Evolutionary conservation across 2,113 vertebrate species (phyloP).

Genomic region (Pelodiscus sinensis): DNA sequence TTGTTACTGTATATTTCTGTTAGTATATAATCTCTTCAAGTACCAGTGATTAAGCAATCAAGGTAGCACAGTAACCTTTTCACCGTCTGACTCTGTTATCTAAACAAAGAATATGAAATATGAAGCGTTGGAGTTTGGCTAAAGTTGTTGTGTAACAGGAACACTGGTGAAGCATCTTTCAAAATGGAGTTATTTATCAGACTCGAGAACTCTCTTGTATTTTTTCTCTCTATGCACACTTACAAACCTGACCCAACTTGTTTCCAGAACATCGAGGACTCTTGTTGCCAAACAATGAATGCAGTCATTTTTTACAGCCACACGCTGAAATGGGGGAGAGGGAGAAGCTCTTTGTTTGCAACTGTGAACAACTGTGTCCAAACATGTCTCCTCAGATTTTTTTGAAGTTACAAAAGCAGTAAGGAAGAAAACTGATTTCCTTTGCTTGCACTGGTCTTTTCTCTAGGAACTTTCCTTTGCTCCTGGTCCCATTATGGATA

Average conservation of each 20-base stretch:
- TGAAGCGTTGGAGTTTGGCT: constrained; percentile 65
- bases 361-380: constrained; percentile 70
- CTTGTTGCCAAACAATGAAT: constrained; percentile 73
- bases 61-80: constrained; percentile 30
- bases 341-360: constrained; percentile 68
- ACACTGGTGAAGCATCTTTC: constrained; percentile 67
- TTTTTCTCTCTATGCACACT: neutral
- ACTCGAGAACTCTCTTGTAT: constrained; percentile 23
- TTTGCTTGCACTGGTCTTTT: constrained; percentile 40
- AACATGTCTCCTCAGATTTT: constrained; percentile 61
- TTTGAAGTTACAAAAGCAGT: constrained; percentile 65
- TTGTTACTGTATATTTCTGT: constrained; percentile 38
- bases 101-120: constrained; percentile 39
- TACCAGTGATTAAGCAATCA: constrained; percentile 55
- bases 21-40: constrained; percentile 46
- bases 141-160: constrained; percentile 63
- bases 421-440: constrained; percentile 59
- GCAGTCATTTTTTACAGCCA: constrained; percentile 67
- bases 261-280: constrained; percentile 64
- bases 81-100: constrained; percentile 31
- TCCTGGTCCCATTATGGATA: constrained; percentile 29
- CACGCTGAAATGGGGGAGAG: constrained; percentile 36
- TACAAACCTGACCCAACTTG: constrained; percentile 75
- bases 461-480: neutral
- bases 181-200: constrained; percentile 70